Conservation (phyloP, 2,113 vertebrate species). For the Puntigrus tetrazona region DNA sequence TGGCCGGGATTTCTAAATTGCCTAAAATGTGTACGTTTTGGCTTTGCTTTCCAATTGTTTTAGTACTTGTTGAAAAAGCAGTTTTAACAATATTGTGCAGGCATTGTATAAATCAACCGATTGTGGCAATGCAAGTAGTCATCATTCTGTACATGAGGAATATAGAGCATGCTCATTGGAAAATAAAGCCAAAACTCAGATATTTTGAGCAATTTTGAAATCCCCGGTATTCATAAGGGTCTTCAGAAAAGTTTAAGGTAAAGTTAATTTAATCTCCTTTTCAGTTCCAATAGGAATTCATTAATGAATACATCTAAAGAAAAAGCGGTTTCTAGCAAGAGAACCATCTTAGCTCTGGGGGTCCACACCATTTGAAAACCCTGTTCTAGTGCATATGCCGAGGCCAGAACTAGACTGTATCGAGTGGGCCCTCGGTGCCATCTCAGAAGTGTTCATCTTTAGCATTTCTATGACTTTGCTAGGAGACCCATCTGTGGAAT, state of each 20-base stretch:
- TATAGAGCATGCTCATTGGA: too few species aligned
- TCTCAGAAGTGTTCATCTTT: conserved; percentile 29
- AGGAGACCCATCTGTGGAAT: conserved; percentile 59
- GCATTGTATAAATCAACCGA: too few species aligned
- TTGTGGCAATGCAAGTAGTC: too few species aligned
- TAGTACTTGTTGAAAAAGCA: neutral
- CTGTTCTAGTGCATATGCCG: neutral
- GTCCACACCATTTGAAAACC: neutral
- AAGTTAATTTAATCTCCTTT: neutral
- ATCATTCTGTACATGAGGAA: too few species aligned
- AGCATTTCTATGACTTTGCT: conserved; percentile 45
- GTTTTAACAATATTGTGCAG: neutral
- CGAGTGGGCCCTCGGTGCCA: neutral
- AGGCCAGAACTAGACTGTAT: neutral
- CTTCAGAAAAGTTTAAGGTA: neutral
- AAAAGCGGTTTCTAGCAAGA: too few species aligned
- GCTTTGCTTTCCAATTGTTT: neutral
- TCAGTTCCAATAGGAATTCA: neutral
- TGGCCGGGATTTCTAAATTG: neutral
- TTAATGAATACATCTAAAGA: neutral
- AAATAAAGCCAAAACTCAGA: too few species aligned
- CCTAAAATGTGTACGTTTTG: neutral
- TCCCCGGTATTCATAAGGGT: neutral
- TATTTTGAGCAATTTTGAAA: neutral
- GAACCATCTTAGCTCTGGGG: neutral